Conservation (phyloP, 1,140 invertebrate genomes). For the Drosophila nikananu region DNA sequence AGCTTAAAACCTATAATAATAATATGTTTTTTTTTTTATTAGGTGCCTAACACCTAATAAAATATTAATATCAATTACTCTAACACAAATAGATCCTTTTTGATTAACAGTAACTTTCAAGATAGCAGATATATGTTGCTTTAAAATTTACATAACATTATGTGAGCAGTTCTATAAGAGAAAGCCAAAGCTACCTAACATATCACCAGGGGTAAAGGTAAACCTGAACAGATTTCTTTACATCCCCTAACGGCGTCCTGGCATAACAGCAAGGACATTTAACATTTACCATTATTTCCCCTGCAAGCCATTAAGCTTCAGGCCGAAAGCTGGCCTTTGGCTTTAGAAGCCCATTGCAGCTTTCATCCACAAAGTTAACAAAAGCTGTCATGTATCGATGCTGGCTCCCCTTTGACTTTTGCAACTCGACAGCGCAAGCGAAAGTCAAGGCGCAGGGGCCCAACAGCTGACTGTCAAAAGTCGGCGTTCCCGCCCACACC, state of each 20-base stretch:
- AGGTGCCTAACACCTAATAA: no score
- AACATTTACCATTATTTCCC: slow-evolving; percentile 63
- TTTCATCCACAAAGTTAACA: slow-evolving; percentile 13
- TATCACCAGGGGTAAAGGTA: not conserved
- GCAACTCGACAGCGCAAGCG: not conserved
- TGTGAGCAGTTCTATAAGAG: not conserved
- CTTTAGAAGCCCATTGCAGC: slow-evolving; percentile 12
- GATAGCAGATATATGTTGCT: not conserved
- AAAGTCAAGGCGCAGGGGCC: slow-evolving; percentile 5
- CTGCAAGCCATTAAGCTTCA: slow-evolving; percentile 1
- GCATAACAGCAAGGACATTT: not conserved
- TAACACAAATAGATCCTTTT: not conserved
- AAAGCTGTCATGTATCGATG: slow-evolving; percentile 39
- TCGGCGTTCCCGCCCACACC: slow-evolving; percentile 4
- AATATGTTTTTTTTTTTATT: not conserved
- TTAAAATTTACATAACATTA: not conserved
- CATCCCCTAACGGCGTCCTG: not conserved
- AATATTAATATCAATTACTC: no score
- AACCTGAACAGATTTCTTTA: not conserved
- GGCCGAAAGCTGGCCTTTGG: slow-evolving; percentile 2
- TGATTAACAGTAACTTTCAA: not conserved
- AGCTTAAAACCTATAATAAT: not conserved
- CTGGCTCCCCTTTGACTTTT: slow-evolving; percentile 57
- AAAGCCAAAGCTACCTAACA: not conserved
- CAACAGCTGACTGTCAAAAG: slow-evolving; percentile 71